Percentiles rank a stretch among this genome's conserved stretches.
phyloP scores from a whole-genome alignment of 2,797 vertebrate species.

The Fundulus diaphanus region DNA sequence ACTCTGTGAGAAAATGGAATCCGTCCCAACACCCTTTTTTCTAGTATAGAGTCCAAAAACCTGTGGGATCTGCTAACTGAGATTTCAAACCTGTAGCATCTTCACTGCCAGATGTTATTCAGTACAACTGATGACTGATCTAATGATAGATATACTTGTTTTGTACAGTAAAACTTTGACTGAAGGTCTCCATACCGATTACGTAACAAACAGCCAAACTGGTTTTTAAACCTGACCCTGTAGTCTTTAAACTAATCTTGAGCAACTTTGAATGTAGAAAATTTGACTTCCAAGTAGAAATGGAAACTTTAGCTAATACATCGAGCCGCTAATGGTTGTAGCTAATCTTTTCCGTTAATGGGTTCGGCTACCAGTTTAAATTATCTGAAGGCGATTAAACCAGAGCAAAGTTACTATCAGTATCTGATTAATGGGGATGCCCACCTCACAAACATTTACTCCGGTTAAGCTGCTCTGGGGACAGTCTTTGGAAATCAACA shows the following conservation, averaged over 20 bases:
- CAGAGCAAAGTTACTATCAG: slow-evolving; percentile 9
- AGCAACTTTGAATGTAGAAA: not conserved
- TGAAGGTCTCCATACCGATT: no score
- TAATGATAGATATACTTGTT: not conserved
- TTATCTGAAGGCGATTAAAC: slow-evolving; percentile 16
- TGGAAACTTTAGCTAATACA: not conserved
- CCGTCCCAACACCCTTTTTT: no score
- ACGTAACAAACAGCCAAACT: no score
- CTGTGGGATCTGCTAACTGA: not conserved
- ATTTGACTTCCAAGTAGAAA: not conserved
- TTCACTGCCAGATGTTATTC: not conserved
- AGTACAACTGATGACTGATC: not conserved
- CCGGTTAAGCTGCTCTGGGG: slow-evolving; percentile 45
- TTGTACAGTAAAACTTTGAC: no score
- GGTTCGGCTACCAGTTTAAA: not conserved
- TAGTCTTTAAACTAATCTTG: not conserved
- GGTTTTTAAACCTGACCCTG: not conserved
- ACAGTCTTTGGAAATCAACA: slow-evolving; percentile 84
- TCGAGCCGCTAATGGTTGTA: not conserved
- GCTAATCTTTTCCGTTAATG: slow-evolving; percentile 1
- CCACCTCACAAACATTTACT: slow-evolving; percentile 35
- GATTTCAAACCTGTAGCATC: no score
- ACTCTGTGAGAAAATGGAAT: no score
- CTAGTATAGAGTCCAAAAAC: not conserved
- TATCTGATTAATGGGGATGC: slow-evolving; percentile 21